Conservation (phyloP, 2,888 invertebrate genomes). For the Lathronympha strigana region DNA sequence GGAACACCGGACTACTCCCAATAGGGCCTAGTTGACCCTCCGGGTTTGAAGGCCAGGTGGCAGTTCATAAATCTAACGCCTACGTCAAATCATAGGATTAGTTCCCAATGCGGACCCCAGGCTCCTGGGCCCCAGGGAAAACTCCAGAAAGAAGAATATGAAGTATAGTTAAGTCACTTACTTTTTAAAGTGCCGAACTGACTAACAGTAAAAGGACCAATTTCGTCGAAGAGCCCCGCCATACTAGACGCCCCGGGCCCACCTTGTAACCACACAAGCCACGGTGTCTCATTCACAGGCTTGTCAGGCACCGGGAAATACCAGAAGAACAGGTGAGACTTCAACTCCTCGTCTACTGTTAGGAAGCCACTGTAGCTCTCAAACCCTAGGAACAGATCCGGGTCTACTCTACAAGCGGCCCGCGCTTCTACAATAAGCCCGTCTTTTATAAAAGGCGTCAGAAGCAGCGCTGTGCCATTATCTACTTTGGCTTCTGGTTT, state of each 20-base stretch:
- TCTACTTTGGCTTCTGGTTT: constrained; percentile 49
- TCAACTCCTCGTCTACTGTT: constrained; percentile 89
- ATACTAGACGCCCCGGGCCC: constrained; percentile 91
- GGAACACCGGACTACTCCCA: no score
- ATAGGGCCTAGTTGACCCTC: no score
- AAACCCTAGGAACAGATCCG: constrained; percentile 63
- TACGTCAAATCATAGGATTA: no score
- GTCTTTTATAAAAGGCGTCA: constrained; percentile 70
- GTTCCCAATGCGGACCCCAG: no score
- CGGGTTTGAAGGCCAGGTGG: no score
- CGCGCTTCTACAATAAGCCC: constrained; percentile 68
- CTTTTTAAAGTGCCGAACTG: constrained; percentile 44
- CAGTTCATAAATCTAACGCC: no score
- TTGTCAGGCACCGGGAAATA: constrained; percentile 86
- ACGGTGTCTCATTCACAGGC: constrained; percentile 80
- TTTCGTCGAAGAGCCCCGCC: constrained; percentile 72
- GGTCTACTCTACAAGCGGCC: constrained; percentile 59
- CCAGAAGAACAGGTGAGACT: constrained; percentile 94
- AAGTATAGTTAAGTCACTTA: constrained; percentile 36
- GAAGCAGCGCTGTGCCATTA: constrained; percentile 64
- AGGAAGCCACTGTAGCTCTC: constrained; percentile 81
- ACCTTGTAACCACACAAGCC: constrained; percentile 95
- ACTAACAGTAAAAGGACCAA: constrained; percentile 66
- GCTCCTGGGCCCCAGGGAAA: no score
- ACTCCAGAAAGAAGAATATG: no score